Base-by-base conservation (phyloP, 2,797 vertebrate species). In the Scyliorhinus canicula region DNA sequence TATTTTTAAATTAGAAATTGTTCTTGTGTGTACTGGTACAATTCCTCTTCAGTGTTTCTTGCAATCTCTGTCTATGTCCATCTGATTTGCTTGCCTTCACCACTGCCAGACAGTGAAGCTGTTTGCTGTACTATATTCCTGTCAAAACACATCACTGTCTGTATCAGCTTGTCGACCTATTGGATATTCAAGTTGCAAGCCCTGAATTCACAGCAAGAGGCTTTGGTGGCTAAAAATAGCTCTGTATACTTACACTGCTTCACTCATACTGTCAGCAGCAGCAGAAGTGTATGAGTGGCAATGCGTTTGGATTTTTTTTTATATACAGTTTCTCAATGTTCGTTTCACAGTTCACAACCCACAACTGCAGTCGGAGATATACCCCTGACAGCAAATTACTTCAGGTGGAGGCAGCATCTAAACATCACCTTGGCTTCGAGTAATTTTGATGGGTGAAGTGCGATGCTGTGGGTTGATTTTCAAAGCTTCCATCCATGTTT, bases 121-220 rank as follows among this genome's bases (percentile, higher is more conserved):
- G 93, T 74, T 50, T 74, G 47, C 31, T 74, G 93, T n/a, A 94
- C 93, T 74, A 74, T 69, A 71, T 35, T 74, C 71, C 67, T 94
- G 93, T 94, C 93, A 94, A 71, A 94, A 74, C 93, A 94, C 40
- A 94, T 94, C 93, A 74, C 69, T n/a, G 67, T 94, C 93, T 94
- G 28, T 21, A 55, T 94, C 16, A 67, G 47, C 93, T 94, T 94
- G 93, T 94, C 31, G 47, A n/a, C 67, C 67, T 47, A 74, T 71
- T 52, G 67, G 91, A 65, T 69, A 93, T 93, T 93, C 91, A 93
- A 60, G 67, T 74, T 94, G 44, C 67, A 74, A 94, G 52, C 93
- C 55, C 44, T 94, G 50, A 74, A 94, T 74, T 74, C 67, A 52
- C 71, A 94, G 47, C 93, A 71, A 71, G 47, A 71, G 44, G 47